phyloP scores from a whole-genome alignment of 1,140 invertebrate genomes.

The Spodoptera frugiperda region DNA sequence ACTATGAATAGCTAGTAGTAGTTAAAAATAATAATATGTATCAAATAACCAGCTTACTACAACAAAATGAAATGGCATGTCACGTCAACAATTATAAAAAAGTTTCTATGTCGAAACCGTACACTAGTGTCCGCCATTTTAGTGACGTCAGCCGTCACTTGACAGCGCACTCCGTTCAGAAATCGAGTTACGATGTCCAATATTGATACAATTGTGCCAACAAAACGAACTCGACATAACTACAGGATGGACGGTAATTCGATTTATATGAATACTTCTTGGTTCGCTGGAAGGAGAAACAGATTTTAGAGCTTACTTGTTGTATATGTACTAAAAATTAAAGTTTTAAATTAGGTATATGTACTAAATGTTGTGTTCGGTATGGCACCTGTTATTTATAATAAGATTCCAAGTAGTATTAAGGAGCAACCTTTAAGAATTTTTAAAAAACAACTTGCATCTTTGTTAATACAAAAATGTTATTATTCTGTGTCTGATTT shows the following conservation, averaged over 20 bases:
- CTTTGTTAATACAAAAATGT: too few relatives aligned
- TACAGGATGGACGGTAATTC: conserved; percentile 71
- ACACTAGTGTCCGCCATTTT: conserved; percentile 38
- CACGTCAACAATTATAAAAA: too few relatives aligned
- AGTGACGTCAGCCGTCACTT: conserved; percentile 55
- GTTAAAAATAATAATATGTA: too few relatives aligned
- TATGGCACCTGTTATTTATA: too few relatives aligned
- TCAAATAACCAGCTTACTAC: neutral
- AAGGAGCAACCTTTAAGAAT: too few relatives aligned
- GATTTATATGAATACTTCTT: conserved; percentile 61
- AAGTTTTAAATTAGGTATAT: too few relatives aligned
- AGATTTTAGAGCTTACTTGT: neutral
- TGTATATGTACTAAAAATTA: too few relatives aligned
- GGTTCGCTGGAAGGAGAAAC: conserved; percentile 17
- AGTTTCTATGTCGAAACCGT: neutral
- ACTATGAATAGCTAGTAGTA: too few relatives aligned
- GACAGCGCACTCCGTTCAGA: conserved; percentile 69
- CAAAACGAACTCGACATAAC: conserved; percentile 73
- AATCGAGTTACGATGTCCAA: conserved; percentile 80
- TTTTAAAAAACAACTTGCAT: too few relatives aligned
- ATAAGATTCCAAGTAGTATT: too few relatives aligned
- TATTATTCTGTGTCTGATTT: too few relatives aligned
- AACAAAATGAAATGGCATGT: neutral
- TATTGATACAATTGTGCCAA: conserved; percentile 81
- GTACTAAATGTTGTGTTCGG: too few relatives aligned